A percentile compares a stretch with the other conserved stretches of the same genome.
Evolutionary conservation across 2,888 invertebrate genomes (phyloP).

Genomic region (Psylliodes chrysocephalus): DNA sequence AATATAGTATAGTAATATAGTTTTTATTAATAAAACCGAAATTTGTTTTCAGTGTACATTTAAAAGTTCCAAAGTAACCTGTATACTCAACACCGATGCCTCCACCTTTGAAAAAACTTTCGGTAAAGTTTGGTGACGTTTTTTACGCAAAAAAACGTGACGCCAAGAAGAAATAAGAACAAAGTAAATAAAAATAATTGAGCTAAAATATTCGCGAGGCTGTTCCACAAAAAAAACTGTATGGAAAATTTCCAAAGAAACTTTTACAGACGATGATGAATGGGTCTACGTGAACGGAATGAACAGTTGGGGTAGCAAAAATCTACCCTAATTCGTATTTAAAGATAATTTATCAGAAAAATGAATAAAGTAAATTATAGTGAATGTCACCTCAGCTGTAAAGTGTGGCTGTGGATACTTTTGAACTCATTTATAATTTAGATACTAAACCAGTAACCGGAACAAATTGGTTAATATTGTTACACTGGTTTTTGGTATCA

Average conservation of each 20-base stretch:
- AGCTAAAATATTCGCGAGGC: constrained; percentile 1
- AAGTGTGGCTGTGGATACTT: background rate
- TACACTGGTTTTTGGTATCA: too few relatives aligned
- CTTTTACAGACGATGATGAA: constrained; percentile 2
- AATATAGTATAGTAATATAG: too few relatives aligned
- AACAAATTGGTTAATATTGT: too few relatives aligned
- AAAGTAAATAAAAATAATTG: constrained; percentile 7
- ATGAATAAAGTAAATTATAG: background rate
- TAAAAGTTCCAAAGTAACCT: too few relatives aligned
- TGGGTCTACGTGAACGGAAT: constrained; percentile 2
- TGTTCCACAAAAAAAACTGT: background rate
- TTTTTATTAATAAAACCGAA: too few relatives aligned
- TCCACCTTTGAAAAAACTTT: background rate
- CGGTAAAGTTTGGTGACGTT: background rate
- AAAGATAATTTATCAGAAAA: background rate
- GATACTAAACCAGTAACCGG: too few relatives aligned
- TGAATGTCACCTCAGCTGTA: background rate
- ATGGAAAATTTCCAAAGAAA: constrained; percentile 4
- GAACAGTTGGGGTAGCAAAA: background rate
- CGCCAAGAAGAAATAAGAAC: background rate
- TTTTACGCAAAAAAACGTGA: background rate
- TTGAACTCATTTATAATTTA: too few relatives aligned
- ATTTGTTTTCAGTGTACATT: too few relatives aligned
- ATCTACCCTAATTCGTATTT: background rate
- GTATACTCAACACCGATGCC: too few relatives aligned